A percentile compares a stretch with the other conserved stretches of the same genome.
phyloP scores from a whole-genome alignment of 2,888 invertebrate species.

The Agrochola circellaris region DNA sequence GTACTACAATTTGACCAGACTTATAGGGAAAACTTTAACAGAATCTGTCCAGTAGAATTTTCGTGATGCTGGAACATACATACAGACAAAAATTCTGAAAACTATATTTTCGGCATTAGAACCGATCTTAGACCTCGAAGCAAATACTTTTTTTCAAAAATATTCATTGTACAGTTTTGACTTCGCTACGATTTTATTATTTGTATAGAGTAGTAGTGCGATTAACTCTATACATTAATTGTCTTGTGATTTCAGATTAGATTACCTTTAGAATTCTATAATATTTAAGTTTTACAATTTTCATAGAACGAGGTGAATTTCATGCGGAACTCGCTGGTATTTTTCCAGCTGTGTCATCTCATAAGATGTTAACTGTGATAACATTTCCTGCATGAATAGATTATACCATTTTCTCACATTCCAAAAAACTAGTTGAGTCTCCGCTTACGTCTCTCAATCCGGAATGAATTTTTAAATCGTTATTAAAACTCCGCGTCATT shows the following conservation, averaged over 20 bases:
- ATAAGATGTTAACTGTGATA: not conserved
- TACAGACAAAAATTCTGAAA: too few species aligned
- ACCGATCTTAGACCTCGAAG: too few species aligned
- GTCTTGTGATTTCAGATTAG: not conserved
- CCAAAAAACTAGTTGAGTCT: not conserved
- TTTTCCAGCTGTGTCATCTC: not conserved
- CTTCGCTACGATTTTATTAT: too few species aligned
- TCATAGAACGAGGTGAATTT: not conserved
- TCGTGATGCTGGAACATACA: too few species aligned
- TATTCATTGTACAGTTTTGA: too few species aligned
- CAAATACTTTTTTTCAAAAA: too few species aligned
- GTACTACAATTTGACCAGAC: too few species aligned
- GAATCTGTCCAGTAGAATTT: too few species aligned
- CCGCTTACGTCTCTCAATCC: not conserved
- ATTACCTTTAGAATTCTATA: not conserved
- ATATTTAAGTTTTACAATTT: not conserved
- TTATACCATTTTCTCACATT: not conserved
- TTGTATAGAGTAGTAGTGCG: too few species aligned
- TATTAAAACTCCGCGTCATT: not conserved
- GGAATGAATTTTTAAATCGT: slow-evolving; percentile 3
- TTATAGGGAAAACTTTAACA: too few species aligned
- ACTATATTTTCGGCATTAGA: too few species aligned
- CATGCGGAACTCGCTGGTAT: too few species aligned
- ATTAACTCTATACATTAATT: not conserved
- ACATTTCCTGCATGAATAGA: not conserved